phyloP scores from a whole-genome alignment of 2,888 invertebrate species.

The Loripinus fragilis region DNA sequence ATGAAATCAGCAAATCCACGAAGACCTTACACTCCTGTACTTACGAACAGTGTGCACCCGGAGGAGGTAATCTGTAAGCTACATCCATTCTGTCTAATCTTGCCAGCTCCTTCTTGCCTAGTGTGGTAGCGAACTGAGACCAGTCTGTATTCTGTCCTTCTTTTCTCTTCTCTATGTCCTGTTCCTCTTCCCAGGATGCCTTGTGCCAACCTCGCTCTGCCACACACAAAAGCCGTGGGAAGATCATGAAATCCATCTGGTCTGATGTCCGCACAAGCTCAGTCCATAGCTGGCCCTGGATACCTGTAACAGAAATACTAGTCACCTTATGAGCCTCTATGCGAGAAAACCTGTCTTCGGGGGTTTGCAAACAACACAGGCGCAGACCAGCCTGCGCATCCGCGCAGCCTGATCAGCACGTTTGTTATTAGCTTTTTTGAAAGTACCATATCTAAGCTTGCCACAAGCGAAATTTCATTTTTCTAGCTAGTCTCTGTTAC shows the following conservation, averaged over 20 bases:
- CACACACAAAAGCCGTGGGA: constrained; percentile 77
- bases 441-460: no score
- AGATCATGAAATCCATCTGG: constrained; percentile 77
- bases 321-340: no score
- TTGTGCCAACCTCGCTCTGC: constrained; percentile 81
- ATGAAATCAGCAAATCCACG: no score
- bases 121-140: constrained; percentile 74
- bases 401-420: no score
- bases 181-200: constrained; percentile 76
- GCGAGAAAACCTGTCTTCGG: no score
- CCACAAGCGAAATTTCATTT: no score
- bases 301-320: constrained; percentile 72
- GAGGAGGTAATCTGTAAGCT: constrained; percentile 78
- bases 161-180: constrained; percentile 47
- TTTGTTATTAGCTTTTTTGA: no score
- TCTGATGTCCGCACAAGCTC: constrained; percentile 75
- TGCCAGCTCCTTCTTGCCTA: constrained; percentile 76
- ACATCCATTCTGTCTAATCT: constrained; percentile 74
- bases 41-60: constrained; percentile 75
- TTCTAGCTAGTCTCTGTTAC: no score
- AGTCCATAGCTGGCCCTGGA: constrained; percentile 81
- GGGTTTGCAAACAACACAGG: no score
- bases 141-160: constrained; percentile 69
- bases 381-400: no score
- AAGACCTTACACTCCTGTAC: no score